Conservation (phyloP, 2,113 vertebrate species). For the Plectropomus leopardus region DNA sequence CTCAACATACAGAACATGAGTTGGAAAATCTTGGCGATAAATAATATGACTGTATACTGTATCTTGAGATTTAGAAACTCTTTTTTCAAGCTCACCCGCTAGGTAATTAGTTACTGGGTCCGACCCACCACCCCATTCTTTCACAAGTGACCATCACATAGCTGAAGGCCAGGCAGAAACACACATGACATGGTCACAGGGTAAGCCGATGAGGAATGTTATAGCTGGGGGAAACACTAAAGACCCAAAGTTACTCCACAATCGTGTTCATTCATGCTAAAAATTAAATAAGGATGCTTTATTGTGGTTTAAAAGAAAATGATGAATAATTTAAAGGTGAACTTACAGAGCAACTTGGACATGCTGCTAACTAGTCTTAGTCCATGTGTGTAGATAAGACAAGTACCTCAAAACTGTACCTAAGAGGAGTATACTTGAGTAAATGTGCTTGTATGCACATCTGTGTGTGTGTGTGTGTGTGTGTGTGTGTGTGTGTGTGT, state of each 20-base stretch:
- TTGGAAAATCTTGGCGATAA: not conserved
- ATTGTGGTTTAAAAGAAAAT: too few relatives aligned
- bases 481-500: too few relatives aligned
- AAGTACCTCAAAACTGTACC: too few relatives aligned
- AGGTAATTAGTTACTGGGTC: conserved; percentile 5
- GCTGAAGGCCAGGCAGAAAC: not conserved
- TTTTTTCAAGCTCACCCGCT: conserved; percentile 1
- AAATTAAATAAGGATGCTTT: not conserved
- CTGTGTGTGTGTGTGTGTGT: too few relatives aligned
- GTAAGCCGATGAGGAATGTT: conserved; percentile 59
- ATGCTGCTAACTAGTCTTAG: too few relatives aligned
- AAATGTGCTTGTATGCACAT: not conserved
- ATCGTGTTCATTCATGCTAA: not conserved
- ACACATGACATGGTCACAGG: conserved; percentile 38
- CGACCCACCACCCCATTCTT: not conserved
- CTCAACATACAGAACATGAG: not conserved
- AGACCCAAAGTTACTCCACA: not conserved
- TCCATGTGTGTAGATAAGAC: too few relatives aligned
- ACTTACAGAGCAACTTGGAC: too few relatives aligned
- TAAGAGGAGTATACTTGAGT: too few relatives aligned
- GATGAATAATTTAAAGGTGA: too few relatives aligned
- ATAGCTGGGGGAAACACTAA: not conserved
- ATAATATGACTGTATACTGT: not conserved
- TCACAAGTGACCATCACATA: conserved; percentile 5
- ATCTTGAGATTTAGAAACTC: not conserved